phyloP scores from a whole-genome alignment of 2,113 vertebrate genomes.

The Petaurus breviceps region DNA sequence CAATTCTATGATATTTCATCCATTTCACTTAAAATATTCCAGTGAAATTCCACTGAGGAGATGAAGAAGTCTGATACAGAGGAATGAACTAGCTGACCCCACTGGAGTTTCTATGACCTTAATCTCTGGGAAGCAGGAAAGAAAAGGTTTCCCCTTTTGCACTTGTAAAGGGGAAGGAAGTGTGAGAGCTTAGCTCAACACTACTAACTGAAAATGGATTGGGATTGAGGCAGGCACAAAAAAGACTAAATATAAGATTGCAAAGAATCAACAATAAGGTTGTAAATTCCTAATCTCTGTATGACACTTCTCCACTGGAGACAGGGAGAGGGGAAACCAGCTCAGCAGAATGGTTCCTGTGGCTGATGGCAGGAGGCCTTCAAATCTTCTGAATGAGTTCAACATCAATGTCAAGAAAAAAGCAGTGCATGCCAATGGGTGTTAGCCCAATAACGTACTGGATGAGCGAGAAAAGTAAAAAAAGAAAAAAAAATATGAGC shows the following conservation, averaged over 20 bases:
- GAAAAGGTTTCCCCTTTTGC: slow-evolving; percentile 46
- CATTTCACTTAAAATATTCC: background rate
- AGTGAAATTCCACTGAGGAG: slow-evolving; percentile 30
- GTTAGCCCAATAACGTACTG: slow-evolving; percentile 46
- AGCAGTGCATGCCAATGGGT: background rate
- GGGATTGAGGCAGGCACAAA: slow-evolving; percentile 41
- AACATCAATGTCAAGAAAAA: slow-evolving; percentile 59
- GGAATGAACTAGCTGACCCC: slow-evolving; percentile 31
- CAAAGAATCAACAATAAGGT: slow-evolving; percentile 41
- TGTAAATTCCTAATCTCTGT: slow-evolving; percentile 35
- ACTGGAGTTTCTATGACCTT: slow-evolving; percentile 17
- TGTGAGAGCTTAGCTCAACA: slow-evolving; percentile 3
- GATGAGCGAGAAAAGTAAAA: slow-evolving; percentile 63
- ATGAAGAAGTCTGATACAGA: slow-evolving; percentile 38
- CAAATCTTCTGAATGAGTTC: slow-evolving; percentile 60
- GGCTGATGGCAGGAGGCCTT: background rate
- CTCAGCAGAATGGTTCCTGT: slow-evolving; percentile 39
- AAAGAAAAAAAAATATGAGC: slow-evolving; percentile 67
- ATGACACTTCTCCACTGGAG: slow-evolving; percentile 36
- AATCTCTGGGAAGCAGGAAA: slow-evolving; percentile 13
- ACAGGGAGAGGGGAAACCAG: slow-evolving; percentile 38
- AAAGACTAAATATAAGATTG: slow-evolving; percentile 11
- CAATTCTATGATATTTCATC: background rate
- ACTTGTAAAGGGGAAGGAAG: slow-evolving; percentile 35
- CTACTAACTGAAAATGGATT: slow-evolving; percentile 11